Conservation (phyloP, 2,797 vertebrate species). For the Rhodeus uyekii region DNA sequence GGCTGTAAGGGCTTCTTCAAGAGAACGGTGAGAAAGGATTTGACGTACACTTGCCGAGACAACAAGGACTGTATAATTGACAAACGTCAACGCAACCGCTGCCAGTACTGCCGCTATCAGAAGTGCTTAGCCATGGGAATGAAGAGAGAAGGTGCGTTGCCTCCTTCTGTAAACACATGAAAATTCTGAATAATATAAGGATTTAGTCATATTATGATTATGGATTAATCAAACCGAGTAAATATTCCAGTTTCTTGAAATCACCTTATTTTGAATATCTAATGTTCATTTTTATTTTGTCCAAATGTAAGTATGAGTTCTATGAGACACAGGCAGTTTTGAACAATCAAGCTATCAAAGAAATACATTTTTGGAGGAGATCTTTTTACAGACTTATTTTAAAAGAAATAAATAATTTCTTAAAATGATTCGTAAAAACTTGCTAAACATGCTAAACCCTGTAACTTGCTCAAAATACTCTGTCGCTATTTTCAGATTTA, state of each 20-base stretch:
- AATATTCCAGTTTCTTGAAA: not conserved
- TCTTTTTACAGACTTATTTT: not conserved
- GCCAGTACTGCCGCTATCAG: constrained; percentile 98
- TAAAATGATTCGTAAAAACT: no score
- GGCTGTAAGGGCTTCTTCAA: constrained; percentile 94
- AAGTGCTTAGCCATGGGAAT: constrained; percentile 97
- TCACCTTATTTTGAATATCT: not conserved
- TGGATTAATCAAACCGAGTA: not conserved
- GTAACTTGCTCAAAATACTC: no score
- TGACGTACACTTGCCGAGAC: constrained; percentile 96
- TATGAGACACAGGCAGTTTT: not conserved
- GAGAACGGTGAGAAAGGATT: constrained; percentile 98
- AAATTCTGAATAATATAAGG: not conserved
- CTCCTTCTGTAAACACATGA: not conserved
- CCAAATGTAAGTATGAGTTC: not conserved
- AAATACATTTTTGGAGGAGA: not conserved
- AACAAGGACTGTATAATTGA: constrained; percentile 98
- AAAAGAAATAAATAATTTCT: not conserved
- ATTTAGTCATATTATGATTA: not conserved
- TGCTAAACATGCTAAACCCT: no score
- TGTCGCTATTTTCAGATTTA: no score
- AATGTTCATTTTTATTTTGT: not conserved
- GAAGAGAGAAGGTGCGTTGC: constrained; percentile 90
- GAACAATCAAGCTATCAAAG: not conserved
- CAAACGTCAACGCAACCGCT: constrained; percentile 98